A percentile compares a stretch with the other conserved stretches of the same genome.
These are phyloP conservation scores for Temnothorax rugatulus DNA, from an alignment of 2,888 invertebrate genomes.

Conservation along the genomic window DNA sequence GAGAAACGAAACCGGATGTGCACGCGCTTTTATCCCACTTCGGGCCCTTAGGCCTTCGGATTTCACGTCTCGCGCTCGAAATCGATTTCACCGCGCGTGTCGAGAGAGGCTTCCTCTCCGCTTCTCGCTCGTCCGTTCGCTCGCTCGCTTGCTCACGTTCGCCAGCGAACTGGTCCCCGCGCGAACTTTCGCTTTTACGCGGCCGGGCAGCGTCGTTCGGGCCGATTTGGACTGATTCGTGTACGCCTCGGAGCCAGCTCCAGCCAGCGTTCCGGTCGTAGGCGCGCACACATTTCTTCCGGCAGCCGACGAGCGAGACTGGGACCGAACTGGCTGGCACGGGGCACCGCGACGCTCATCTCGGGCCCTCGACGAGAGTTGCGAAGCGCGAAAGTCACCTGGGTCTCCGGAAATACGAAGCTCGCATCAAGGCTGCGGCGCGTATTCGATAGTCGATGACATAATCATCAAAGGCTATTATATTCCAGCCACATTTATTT, in stretches of 20 bases:
- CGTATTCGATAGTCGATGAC: conserved; percentile 21
- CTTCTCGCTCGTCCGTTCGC: conserved; percentile 36
- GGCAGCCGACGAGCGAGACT: conserved; percentile 24
- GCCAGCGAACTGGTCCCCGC: conserved; percentile 1
- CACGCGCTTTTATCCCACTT: not conserved
- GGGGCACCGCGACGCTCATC: not conserved
- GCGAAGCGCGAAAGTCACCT: conserved; percentile 44
- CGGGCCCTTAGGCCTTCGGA: not conserved
- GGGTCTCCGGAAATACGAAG: conserved; percentile 29
- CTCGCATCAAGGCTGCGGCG: conserved; percentile 6
- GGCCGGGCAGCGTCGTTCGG: not conserved
- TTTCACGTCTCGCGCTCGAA: conserved; percentile 11
- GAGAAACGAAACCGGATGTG: conserved; percentile 26
- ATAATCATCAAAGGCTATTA: conserved; percentile 2
- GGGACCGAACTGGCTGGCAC: not conserved
- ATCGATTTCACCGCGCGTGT: conserved; percentile 46
- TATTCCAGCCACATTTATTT: not conserved
- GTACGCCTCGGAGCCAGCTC: not conserved
- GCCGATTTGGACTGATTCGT: conserved; percentile 32
- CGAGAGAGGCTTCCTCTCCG: conserved; percentile 47
- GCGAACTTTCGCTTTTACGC: conserved; percentile 44
- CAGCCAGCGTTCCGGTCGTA: not conserved
- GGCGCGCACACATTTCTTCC: conserved; percentile 29
- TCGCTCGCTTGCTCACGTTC: not conserved
- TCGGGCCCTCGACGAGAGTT: not conserved